A percentile compares a stretch with the other conserved stretches of the same genome.
Conservation (phyloP, 2,113 vertebrate genomes). For the Xiphias gladius region DNA sequence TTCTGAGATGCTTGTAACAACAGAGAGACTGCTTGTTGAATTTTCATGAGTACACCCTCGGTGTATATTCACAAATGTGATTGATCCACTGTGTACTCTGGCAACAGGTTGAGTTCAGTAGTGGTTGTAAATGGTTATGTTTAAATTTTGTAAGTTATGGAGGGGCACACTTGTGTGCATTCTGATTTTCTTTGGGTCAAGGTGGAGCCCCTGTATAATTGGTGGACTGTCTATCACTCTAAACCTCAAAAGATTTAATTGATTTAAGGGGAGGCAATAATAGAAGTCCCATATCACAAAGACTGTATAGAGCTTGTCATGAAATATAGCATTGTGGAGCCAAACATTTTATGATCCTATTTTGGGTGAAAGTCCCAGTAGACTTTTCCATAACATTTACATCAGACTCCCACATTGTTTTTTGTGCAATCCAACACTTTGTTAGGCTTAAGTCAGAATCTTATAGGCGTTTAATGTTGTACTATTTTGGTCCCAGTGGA, state of each 20-base stretch:
- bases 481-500: constrained; percentile 24
- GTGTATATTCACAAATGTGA: constrained; percentile 68
- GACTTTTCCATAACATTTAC: constrained; percentile 20
- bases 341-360: constrained; percentile 41
- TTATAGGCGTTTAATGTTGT: constrained; percentile 27
- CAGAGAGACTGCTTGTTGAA: constrained; percentile 75
- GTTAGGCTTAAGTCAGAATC: constrained; percentile 41
- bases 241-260: constrained; percentile 68
- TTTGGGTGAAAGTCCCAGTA: constrained; percentile 33
- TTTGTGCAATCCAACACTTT: constrained; percentile 48
- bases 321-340: constrained; percentile 31
- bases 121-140: constrained; percentile 74
- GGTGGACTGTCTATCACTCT: constrained; percentile 59
- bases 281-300: constrained; percentile 41
- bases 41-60: constrained; percentile 82
- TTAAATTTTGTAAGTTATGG: constrained; percentile 81
- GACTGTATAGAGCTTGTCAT: constrained; percentile 30
- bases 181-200: constrained; percentile 69
- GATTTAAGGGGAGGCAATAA: constrained; percentile 52
- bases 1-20: constrained; percentile 69
- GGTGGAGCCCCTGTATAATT: constrained; percentile 66
- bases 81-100: constrained; percentile 82
- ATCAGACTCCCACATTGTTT: constrained; percentile 36
- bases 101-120: constrained; percentile 64
- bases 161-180: constrained; percentile 74